These are phyloP conservation scores for Thripadectes ignobilis DNA, from an alignment of 2,797 vertebrate genomes.

Conservation along the genomic window DNA sequence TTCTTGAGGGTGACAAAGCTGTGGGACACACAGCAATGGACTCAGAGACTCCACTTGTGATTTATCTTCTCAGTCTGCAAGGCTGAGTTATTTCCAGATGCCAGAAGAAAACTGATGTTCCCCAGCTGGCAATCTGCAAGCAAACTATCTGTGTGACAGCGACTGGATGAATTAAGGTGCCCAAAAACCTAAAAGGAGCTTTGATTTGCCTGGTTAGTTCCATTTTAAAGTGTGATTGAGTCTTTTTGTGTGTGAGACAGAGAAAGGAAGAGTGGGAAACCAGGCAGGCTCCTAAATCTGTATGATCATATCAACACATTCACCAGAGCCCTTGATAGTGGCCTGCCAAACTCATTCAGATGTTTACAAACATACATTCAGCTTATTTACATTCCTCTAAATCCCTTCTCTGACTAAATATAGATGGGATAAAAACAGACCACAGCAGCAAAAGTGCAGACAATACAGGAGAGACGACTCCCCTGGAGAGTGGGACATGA, in stretches of 20 bases:
- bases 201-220: background rate
- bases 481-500: background rate
- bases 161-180: background rate
- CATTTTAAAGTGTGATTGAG: background rate
- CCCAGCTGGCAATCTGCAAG: background rate
- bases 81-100: background rate
- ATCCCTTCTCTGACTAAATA: background rate
- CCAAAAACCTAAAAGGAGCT: background rate
- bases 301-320: background rate
- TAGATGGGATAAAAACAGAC: background rate
- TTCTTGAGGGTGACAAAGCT: background rate
- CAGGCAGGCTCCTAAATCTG: background rate
- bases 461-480: accelerated
- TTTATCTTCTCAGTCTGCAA: background rate
- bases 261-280: background rate
- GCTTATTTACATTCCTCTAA: background rate
- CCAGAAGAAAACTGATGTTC: background rate
- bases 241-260: background rate
- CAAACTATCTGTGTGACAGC: background rate
- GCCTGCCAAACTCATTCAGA: background rate
- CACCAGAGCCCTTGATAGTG: background rate
- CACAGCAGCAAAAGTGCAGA: background rate
- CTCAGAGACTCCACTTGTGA: background rate
- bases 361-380: background rate
- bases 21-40: background rate